Percentiles rank a stretch among this genome's conserved stretches.
Evolutionary conservation across 2,113 vertebrate genomes (phyloP).

Genomic region (Megaceryle torquata): DNA sequence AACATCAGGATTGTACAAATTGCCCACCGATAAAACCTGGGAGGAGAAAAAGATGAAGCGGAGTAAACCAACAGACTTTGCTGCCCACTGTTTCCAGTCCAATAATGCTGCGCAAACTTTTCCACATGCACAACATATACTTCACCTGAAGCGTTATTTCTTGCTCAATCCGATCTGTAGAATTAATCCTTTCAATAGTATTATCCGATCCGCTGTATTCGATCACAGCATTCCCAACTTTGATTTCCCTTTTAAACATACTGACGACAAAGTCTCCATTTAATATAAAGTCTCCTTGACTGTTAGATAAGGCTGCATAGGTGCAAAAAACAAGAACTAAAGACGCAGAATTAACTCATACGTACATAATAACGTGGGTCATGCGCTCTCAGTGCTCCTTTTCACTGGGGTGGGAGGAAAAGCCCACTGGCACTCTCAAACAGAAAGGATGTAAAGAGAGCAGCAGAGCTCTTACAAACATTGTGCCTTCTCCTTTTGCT

Average conservation of each 20-base stretch:
- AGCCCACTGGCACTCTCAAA: neutral
- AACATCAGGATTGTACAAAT: conserved; percentile 92
- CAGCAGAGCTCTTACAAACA: neutral
- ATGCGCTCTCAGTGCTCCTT: neutral
- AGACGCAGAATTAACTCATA: conserved; percentile 54
- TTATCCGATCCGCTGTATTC: conserved; percentile 97
- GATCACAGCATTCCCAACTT: conserved; percentile 87
- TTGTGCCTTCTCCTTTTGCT: neutral
- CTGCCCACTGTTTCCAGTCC: neutral
- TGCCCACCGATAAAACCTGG: conserved; percentile 95
- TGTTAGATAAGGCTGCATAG: conserved; percentile 88
- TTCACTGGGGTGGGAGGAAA: neutral
- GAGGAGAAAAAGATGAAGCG: neutral
- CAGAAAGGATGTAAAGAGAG: neutral
- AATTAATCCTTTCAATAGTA: conserved; percentile 92
- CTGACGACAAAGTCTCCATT: conserved; percentile 98
- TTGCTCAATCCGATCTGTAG: conserved; percentile 92
- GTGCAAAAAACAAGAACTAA: conserved; percentile 63
- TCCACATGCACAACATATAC: neutral
- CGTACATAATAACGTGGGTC: conserved; percentile 6
- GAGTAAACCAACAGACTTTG: neutral
- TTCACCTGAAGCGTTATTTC: conserved; percentile 93
- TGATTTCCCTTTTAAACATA: conserved; percentile 99
- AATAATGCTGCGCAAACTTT: neutral
- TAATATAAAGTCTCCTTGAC: conserved; percentile 92